Conservation (phyloP, 2,113 vertebrate genomes). For the Andinoacara biseriatus region DNA sequence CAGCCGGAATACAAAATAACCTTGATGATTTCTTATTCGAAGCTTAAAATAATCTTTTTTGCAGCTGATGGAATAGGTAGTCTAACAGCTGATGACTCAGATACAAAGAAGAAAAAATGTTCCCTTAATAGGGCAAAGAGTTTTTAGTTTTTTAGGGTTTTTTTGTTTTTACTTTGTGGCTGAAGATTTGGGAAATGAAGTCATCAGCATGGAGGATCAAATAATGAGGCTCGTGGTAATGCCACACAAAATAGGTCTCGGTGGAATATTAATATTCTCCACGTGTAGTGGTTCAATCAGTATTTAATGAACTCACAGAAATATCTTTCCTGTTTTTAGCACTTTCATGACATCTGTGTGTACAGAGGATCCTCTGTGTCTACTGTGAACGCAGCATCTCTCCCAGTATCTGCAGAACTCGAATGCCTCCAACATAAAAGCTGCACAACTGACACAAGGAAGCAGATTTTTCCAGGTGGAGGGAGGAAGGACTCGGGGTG, state of each 20-base stretch:
- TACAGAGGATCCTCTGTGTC: neutral
- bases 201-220: slow-evolving; percentile 45
- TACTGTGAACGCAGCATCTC: neutral
- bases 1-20: slow-evolving; percentile 13
- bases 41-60: neutral
- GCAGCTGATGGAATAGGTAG: neutral
- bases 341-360: neutral
- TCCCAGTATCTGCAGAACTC: neutral
- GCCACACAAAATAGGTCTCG: slow-evolving; percentile 47
- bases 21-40: neutral
- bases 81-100: neutral
- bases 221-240: slow-evolving; percentile 58
- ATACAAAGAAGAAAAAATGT: neutral
- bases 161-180: slow-evolving; percentile 29
- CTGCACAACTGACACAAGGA: neutral
- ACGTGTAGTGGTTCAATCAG: neutral
- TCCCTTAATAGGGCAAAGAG: neutral
- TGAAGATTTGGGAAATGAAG: slow-evolving; percentile 61
- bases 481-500: neutral
- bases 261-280: slow-evolving; percentile 41
- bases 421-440: neutral
- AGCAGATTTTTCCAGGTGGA: neutral
- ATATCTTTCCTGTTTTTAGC: slow-evolving; percentile 14
- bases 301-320: slow-evolving; percentile 29
- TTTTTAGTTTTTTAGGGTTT: slow-evolving; percentile 32